These are phyloP conservation scores for Arothron firmamentum DNA, from an alignment of 2,113 vertebrate species.

Conservation along the genomic window DNA sequence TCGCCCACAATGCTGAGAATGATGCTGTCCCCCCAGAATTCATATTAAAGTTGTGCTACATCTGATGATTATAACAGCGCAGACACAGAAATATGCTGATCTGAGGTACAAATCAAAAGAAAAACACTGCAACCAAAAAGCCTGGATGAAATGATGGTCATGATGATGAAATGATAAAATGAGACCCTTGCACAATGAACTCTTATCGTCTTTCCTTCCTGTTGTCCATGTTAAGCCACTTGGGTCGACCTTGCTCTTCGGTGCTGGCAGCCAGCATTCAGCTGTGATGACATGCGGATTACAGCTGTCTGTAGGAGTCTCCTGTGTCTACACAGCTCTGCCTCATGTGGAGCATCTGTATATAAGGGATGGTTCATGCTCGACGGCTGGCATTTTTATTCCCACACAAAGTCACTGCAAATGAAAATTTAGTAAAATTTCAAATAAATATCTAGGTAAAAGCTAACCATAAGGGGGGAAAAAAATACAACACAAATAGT, in stretches of 20 bases:
- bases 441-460: not conserved
- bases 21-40: not conserved
- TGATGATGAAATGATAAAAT: too few relatives aligned
- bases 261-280: conserved; percentile 7
- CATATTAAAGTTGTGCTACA: not conserved
- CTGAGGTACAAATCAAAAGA: conserved; percentile 3
- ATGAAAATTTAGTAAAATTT: not conserved
- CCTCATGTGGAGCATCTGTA: too few relatives aligned
- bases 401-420: not conserved
- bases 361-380: not conserved
- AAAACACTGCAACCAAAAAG: not conserved
- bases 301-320: not conserved
- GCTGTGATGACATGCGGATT: not conserved
- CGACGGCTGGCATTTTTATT: not conserved
- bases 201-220: conserved; percentile 23
- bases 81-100: not conserved
- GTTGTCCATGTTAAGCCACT: conserved; percentile 19
- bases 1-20: conserved; percentile 17
- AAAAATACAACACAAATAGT: not conserved
- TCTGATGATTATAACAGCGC: not conserved
- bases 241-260: conserved; percentile 13
- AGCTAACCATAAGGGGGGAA: too few relatives aligned
- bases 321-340: too few relatives aligned
- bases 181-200: not conserved
- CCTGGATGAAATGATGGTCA: too few relatives aligned